phyloP scores from a whole-genome alignment of 2,888 invertebrate species.

The Oxycera nigricornis region DNA sequence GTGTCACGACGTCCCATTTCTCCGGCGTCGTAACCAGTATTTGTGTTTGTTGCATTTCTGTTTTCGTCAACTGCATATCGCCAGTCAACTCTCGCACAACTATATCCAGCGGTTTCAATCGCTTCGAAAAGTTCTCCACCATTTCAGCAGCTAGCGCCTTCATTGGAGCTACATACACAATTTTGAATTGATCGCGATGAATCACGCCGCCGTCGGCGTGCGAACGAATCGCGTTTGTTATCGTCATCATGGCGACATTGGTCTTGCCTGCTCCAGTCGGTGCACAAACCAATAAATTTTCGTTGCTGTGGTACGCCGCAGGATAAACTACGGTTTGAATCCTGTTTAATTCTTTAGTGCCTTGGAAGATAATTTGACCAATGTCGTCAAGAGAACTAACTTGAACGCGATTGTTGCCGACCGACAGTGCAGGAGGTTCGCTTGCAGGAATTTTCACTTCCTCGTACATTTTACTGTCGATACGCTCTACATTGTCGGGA shows the following conservation, averaged over 20 bases:
- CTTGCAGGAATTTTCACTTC: conserved; percentile 83
- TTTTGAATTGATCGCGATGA: conserved; percentile 93
- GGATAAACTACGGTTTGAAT: conserved; percentile 97
- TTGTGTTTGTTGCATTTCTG: conserved; percentile 93
- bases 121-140: conserved; percentile 90
- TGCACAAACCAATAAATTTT: conserved; percentile 96
- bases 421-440: conserved; percentile 66
- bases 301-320: conserved; percentile 94
- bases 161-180: conserved; percentile 99
- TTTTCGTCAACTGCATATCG: conserved; percentile 95
- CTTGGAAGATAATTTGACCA: conserved; percentile 88
- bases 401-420: conserved; percentile 71
- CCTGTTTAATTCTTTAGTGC: conserved; percentile 84
- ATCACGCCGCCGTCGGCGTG: conserved; percentile 83
- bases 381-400: conserved; percentile 70
- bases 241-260: conserved; percentile 93
- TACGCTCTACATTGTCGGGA: conserved; percentile 79
- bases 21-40: conserved; percentile 99
- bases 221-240: conserved; percentile 88
- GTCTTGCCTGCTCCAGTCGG: conserved; percentile 99
- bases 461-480: conserved; percentile 78
- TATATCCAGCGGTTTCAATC: conserved; percentile 79
- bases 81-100: conserved; percentile 93
- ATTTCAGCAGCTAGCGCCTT: conserved; percentile 99
- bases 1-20: conserved; percentile 99